These are phyloP conservation scores for Drosophila mercatorum DNA, from an alignment of 2,888 invertebrate genomes.

Conservation along the genomic window DNA sequence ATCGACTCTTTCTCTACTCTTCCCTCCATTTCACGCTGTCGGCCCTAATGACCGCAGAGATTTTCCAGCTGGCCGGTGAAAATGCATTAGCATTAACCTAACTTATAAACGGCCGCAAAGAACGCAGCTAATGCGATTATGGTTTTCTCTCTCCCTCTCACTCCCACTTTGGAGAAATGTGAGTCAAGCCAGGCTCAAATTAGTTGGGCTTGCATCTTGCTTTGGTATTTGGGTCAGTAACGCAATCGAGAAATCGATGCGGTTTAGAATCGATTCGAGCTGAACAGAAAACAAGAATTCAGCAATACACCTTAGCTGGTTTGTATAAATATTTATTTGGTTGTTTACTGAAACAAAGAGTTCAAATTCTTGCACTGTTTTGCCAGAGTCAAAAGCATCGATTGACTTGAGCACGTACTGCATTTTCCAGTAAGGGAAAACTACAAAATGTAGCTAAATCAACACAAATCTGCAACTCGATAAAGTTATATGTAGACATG, in stretches of 20 bases:
- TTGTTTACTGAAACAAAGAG: neutral
- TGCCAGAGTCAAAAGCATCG: neutral
- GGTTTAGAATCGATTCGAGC: constrained; percentile 24
- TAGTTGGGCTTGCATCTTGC: constrained; percentile 34
- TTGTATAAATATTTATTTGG: constrained; percentile 11
- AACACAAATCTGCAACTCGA: neutral
- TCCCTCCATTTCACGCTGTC: constrained; percentile 15
- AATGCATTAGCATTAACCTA: constrained; percentile 62
- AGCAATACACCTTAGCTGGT: constrained; percentile 5
- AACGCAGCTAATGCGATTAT: constrained; percentile 72
- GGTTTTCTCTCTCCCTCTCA: constrained; percentile 1
- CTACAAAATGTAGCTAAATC: neutral
- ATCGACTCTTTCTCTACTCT: constrained; percentile 44
- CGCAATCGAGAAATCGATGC: constrained; percentile 59
- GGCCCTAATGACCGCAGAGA: constrained; percentile 70
- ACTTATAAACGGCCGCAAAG: constrained; percentile 36
- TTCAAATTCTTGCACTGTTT: neutral
- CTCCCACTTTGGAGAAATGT: constrained; percentile 22
- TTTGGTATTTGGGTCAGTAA: constrained; percentile 67
- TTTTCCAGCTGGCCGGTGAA: constrained; percentile 70
- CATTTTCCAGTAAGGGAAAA: neutral
- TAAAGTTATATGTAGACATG: neutral
- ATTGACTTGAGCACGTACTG: neutral
- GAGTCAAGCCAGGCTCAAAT: constrained; percentile 42
- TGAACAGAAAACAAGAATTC: neutral